Conservation (phyloP, 2,888 invertebrate genomes). For the Xestia c-nigrum region DNA sequence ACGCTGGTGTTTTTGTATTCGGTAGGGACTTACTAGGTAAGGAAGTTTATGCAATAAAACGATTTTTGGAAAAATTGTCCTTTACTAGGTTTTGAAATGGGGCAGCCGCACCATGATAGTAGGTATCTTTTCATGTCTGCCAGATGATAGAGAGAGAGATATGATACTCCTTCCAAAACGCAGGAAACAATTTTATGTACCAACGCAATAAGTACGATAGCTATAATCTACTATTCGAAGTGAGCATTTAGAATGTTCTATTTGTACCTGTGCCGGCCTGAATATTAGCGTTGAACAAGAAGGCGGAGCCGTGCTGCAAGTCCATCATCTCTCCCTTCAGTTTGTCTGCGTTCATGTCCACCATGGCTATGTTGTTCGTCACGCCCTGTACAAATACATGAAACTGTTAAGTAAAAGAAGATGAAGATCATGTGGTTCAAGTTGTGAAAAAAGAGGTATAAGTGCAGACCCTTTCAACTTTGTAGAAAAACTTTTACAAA, state of each 20-base stretch:
- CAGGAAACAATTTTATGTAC: background rate
- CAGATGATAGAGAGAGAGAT: no score
- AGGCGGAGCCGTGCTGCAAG: conserved; percentile 96
- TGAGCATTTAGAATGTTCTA: background rate
- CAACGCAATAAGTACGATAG: background rate
- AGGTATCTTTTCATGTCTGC: background rate
- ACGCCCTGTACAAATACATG: conserved; percentile 90
- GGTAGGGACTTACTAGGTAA: no score
- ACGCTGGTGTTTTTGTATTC: no score
- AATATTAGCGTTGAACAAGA: conserved; percentile 95
- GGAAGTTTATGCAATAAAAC: no score
- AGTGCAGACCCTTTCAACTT: background rate
- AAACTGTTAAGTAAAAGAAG: background rate
- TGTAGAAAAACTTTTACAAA: background rate
- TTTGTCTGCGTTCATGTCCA: conserved; percentile 96
- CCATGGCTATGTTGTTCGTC: conserved; percentile 94
- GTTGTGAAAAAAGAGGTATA: background rate
- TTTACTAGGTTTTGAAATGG: no score
- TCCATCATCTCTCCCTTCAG: conserved; percentile 97
- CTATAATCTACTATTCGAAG: background rate
- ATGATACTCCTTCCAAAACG: no score
- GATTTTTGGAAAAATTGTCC: no score
- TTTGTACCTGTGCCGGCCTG: conserved; percentile 90
- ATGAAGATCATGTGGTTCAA: background rate
- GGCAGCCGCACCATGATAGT: no score